Percentiles rank a stretch among this genome's conserved stretches.
Evolutionary conservation across 2,797 vertebrate genomes (phyloP).

Genomic region (Anabas testudineus): DNA sequence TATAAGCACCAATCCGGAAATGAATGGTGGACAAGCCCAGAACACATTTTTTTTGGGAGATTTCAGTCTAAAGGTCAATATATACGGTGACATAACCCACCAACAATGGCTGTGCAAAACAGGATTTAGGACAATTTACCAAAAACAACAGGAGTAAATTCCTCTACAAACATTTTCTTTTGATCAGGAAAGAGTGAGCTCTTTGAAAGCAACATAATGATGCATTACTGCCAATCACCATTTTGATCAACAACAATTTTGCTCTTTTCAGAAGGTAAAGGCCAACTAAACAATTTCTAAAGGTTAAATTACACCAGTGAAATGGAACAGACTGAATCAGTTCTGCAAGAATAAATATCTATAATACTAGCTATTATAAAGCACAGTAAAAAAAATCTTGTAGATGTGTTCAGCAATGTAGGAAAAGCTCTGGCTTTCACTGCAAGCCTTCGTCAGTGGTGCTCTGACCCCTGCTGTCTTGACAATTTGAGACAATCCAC

Average conservation of each 20-base stretch:
- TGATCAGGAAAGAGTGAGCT: not conserved
- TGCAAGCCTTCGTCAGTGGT: constrained; percentile 26
- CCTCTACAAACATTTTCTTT: not conserved
- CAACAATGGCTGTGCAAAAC: not conserved
- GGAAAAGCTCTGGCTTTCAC: constrained; percentile 40
- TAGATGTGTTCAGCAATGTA: constrained; percentile 23
- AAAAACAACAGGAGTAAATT: not conserved
- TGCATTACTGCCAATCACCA: not conserved
- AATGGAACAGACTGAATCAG: constrained; percentile 17
- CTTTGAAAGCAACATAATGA: constrained; percentile 10
- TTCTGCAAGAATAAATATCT: constrained; percentile 4
- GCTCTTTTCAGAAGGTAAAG: constrained; percentile 3
- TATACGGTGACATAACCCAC: not conserved
- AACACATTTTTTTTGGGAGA: constrained; percentile 5
- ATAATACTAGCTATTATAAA: not conserved
- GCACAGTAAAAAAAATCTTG: not conserved
- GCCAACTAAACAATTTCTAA: constrained; percentile 10
- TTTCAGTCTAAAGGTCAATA: constrained; percentile 12
- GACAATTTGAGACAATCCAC: constrained; percentile 70
- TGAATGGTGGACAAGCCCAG: constrained; percentile 2
- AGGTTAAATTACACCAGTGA: not conserved
- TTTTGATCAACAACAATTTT: not conserved
- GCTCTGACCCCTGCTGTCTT: constrained; percentile 53
- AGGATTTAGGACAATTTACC: not conserved
- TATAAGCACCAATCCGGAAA: constrained; percentile 24